These are phyloP conservation scores for Dasyprocta punctata DNA, from an alignment of 2,113 vertebrate genomes.

Conservation along the genomic window DNA sequence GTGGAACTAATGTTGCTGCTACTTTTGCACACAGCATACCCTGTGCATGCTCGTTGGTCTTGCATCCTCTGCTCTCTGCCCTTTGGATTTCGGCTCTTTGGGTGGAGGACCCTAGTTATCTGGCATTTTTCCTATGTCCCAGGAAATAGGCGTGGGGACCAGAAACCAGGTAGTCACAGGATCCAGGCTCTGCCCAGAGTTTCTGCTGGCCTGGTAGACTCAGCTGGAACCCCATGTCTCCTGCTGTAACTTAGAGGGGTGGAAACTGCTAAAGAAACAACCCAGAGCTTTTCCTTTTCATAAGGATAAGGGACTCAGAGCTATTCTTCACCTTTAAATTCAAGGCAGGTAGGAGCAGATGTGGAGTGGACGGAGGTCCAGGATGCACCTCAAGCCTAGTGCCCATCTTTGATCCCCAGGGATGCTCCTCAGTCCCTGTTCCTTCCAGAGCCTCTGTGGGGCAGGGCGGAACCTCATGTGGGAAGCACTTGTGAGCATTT, in stretches of 20 bases:
- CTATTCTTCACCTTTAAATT: not conserved
- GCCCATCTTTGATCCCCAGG: not conserved
- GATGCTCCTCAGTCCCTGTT: not conserved
- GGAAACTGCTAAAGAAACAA: not conserved
- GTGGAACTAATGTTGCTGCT: constrained; percentile 45
- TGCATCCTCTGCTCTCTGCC: not conserved
- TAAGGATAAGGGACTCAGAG: not conserved
- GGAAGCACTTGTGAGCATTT: not conserved
- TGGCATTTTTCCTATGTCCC: not conserved
- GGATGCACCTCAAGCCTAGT: not conserved
- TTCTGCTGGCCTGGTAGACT: not conserved
- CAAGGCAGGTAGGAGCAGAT: not conserved
- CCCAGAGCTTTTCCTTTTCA: not conserved
- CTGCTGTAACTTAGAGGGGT: not conserved
- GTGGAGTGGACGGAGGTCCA: not conserved
- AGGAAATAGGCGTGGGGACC: not conserved
- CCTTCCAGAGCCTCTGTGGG: not conserved
- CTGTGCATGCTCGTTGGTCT: not conserved
- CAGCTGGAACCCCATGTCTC: not conserved
- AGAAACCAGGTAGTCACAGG: not conserved
- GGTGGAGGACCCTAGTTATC: constrained; percentile 29
- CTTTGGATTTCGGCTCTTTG: not conserved
- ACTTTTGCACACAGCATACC: constrained; percentile 1
- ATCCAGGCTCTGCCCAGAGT: not conserved
- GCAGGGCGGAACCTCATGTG: not conserved